Evolutionary conservation across 1,140 invertebrate genomes (phyloP), one percentile per base, ranked within the genome.

Genomic region (Lasioglossum baleicum): DNA sequence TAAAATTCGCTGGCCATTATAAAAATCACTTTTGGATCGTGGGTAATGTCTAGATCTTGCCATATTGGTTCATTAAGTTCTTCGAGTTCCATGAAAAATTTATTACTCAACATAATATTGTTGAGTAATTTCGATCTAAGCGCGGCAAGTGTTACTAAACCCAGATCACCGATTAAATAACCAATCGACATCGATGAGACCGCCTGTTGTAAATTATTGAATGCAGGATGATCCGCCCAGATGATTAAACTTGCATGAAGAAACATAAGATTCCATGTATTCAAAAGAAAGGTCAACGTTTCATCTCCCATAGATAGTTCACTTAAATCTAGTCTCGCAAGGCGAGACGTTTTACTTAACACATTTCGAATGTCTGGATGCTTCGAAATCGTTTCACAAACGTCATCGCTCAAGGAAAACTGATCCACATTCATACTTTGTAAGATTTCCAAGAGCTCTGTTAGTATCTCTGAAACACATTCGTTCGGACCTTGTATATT

Each of bases 91-190:
- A 74, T 75, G 51, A 90, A 89, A 56, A 88, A 88, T 8, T 22
- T 67, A 66, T 88, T 64, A 65, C 86, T 85, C 2, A 78, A 65
- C 20, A 81, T 72, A n/a, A 74, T 60, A 13, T 67, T 66, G 31
- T 90, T 90, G 22, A 93, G 68, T 15, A 93, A 75, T 77, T 92
- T 91, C 0, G 71, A 82, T 77, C 91, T 84, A 2, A 93, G 80
- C 17, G 88, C 83, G 26, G 83, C 80, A 26, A 93, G 72, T 35
- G 90, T 91, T 7, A 93, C 89, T n/a, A 91, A 79, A 10, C 92
- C 92, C 13, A 93, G 75, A 77, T 93, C 90, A 26, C 92, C 92
- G 44, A 93, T 86, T 35, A 90, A 63, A 60, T 93, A 93, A 58
- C 91, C 90, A 60, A 91, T 77, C 2, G 88, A 91, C 71, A 83